phyloP scores from a whole-genome alignment of 2,113 vertebrate species.

The Eulacestoma nigropectus region DNA sequence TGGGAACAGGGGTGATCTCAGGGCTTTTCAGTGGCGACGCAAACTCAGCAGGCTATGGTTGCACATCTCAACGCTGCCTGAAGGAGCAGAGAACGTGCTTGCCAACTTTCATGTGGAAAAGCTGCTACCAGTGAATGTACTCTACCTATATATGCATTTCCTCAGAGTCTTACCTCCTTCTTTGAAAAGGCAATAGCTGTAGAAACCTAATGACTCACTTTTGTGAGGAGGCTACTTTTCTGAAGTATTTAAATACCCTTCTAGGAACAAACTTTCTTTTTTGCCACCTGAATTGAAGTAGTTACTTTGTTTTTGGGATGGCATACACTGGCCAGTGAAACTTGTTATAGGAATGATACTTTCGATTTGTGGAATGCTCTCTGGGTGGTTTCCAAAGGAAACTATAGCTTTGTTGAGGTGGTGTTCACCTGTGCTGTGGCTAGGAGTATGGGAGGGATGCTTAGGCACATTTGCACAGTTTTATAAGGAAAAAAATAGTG shows the following conservation, averaged over 20 bases:
- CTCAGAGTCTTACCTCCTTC: not conserved
- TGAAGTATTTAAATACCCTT: not conserved
- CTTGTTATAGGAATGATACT: not conserved
- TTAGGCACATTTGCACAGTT: not conserved
- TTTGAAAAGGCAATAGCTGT: not conserved
- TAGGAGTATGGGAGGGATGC: not conserved
- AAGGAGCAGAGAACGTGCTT: not conserved
- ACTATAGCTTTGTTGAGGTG: not conserved
- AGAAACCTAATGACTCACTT: accelerated
- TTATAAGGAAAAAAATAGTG: not conserved
- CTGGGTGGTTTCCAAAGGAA: not conserved
- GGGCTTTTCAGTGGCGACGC: not conserved
- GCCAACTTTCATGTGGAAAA: accelerated
- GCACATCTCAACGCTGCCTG: accelerated
- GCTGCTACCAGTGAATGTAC: not conserved
- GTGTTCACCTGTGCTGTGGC: not conserved
- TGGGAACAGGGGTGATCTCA: accelerated
- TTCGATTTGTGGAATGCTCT: not conserved
- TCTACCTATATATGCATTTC: accelerated
- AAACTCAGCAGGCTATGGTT: not conserved
- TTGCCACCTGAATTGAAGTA: not conserved
- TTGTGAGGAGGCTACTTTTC: not conserved
- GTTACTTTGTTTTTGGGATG: not conserved
- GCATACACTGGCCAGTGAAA: not conserved
- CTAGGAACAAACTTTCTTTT: not conserved